A percentile compares a stretch with the other conserved stretches of the same genome.
These are phyloP conservation scores for Allobates femoralis DNA, from an alignment of 2,797 vertebrate species.

Conservation along the genomic window DNA sequence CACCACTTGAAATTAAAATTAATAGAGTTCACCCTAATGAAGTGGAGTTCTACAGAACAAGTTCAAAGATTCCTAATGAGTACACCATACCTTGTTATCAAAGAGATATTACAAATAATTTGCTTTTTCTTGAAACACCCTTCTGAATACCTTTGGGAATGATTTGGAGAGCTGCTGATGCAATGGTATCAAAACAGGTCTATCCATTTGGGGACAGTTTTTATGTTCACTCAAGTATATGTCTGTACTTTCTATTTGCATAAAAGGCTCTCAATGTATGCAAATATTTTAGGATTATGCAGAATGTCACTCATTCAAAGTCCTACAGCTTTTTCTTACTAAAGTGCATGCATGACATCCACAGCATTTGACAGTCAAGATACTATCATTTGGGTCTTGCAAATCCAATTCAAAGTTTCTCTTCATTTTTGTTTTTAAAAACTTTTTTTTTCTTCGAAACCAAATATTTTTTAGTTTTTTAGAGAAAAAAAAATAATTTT, in stretches of 20 bases:
- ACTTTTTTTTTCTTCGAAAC: no score
- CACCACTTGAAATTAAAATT: neutral
- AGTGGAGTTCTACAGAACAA: constrained; percentile 5
- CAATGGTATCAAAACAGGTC: constrained; percentile 41
- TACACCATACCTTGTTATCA: constrained; percentile 26
- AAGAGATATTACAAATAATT: constrained; percentile 50
- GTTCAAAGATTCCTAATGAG: constrained; percentile 9
- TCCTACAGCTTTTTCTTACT: constrained; percentile 37
- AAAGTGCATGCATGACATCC: constrained; percentile 57
- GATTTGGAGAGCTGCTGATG: constrained; percentile 28
- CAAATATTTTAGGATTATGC: constrained; percentile 57
- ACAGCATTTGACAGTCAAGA: constrained; percentile 34
- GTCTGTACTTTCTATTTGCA: constrained; percentile 48
- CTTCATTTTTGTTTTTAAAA: neutral
- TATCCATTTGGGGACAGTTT: constrained; percentile 38
- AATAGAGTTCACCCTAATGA: neutral
- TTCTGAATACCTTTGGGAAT: constrained; percentile 42
- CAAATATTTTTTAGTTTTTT: no score
- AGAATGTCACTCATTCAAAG: constrained; percentile 43
- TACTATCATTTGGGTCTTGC: constrained; percentile 2
- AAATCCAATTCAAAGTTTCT: neutral
- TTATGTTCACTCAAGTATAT: constrained; percentile 25
- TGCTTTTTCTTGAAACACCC: constrained; percentile 20
- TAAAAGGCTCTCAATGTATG: constrained; percentile 57
- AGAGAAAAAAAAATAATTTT: no score